Evolutionary conservation across 2,113 vertebrate species (phyloP), one percentile per base, ranked within the genome.

Genomic region (Nansenia antarctica): DNA sequence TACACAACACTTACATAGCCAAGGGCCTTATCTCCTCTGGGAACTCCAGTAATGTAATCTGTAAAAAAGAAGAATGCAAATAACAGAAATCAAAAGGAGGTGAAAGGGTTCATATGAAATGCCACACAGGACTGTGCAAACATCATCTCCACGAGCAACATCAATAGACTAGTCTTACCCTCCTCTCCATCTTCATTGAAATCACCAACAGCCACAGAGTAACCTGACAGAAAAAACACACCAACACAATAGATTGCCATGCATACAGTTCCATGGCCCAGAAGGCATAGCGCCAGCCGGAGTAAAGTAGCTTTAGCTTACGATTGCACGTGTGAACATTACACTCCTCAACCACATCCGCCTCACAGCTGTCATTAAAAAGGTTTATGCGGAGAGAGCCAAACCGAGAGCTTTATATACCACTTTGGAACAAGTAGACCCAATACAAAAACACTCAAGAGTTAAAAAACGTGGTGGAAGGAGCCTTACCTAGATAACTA

Each of bases 181-280:
- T 98, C 96, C 3, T 91, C 76, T 9, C 91, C 93, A 20, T 99
- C 97, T 0, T 88, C 76, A 9, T 91, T 97, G 87, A 99, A 98
- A 85, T 99, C 97, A 66, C 94, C 96, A 0, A 98, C 94, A 0
- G 96, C 89, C 83, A 99, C 94, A 0, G 97, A 98, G 84, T 99
- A 99, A 65, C 97, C 97, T 99, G 86, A 39, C 55, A 37, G 53
- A 63, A 20, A 45, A 1, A 71, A 61, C 3, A 70, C 2, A 53
- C 3, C 5, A 3, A 63, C 15, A 7, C n/a, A 26, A 59, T 7
- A 65, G 20, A n/a, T 12, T 9, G 58, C 7, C 1, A 14, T 12
- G 20, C 5, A 0, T 5, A 20, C 22, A 49, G 18, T n/a, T 49
- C 2, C 18, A 49, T n/a, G 5, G 5, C 12, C 39, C 18, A 57